Conservation (phyloP, 2,888 invertebrate species). For the Orthosia cruda region DNA sequence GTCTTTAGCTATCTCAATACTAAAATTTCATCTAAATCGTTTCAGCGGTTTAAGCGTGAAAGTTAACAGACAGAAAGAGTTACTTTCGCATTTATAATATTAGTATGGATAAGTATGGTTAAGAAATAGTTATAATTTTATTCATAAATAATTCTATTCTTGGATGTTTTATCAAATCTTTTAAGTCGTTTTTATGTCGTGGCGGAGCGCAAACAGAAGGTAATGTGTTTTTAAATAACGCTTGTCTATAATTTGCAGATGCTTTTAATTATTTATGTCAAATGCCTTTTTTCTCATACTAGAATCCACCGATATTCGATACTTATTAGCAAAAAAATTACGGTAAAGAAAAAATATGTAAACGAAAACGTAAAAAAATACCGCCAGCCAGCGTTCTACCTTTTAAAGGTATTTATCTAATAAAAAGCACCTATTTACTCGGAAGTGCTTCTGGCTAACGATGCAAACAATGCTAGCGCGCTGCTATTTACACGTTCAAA, state of each 20-base stretch:
- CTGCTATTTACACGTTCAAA: slow-evolving; percentile 49
- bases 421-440: slow-evolving; percentile 11
- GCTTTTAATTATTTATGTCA: neutral
- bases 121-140: too few species aligned
- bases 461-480: slow-evolving; percentile 56
- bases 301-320: too few species aligned
- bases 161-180: neutral
- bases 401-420: neutral
- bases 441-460: slow-evolving; percentile 31
- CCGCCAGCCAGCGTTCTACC: neutral
- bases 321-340: neutral
- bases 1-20: too few species aligned
- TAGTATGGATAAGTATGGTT: too few species aligned
- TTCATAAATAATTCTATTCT: neutral
- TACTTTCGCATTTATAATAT: too few species aligned
- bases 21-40: too few species aligned
- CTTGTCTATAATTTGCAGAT: neutral
- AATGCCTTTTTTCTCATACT: neutral
- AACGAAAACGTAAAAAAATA: neutral
- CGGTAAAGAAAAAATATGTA: too few species aligned
- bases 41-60: too few species aligned
- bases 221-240: neutral
- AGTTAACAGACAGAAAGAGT: too few species aligned
- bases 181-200: neutral
- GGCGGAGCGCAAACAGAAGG: neutral